Percentiles rank a stretch among this genome's conserved stretches.
Conservation (phyloP, 2,888 invertebrate genomes). For the Dermolepida albohirtum region DNA sequence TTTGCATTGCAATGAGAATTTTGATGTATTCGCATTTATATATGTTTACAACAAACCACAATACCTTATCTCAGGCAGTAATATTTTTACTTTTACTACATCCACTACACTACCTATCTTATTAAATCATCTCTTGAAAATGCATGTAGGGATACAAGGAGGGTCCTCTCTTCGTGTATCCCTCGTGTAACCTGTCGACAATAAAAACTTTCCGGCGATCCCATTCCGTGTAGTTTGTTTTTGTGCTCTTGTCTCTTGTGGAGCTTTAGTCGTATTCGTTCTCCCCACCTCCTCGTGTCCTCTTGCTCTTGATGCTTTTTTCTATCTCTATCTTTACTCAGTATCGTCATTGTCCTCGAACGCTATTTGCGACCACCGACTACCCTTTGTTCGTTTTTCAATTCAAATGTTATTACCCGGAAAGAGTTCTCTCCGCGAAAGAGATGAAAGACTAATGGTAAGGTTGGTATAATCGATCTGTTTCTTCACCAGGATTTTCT, state of each 20-base stretch:
- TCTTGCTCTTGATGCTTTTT: conserved; percentile 12
- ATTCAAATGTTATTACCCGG: conserved; percentile 39
- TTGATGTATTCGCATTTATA: conserved; percentile 3
- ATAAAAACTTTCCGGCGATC: conserved; percentile 35
- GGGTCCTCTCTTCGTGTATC: conserved; percentile 23
- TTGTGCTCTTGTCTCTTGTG: conserved; percentile 34
- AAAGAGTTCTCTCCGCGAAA: conserved; percentile 21
- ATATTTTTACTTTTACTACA: conserved; percentile 24
- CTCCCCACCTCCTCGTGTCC: conserved; percentile 4
- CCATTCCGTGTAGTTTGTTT: conserved; percentile 38
- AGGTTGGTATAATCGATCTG: conserved; percentile 29
- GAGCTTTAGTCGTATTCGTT: conserved; percentile 17
- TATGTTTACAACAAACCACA: conserved; percentile 26
- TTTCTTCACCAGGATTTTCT: conserved; percentile 26
- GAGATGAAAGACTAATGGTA: conserved; percentile 35
- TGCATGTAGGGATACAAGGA: conserved; percentile 17
- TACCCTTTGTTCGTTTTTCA: conserved; percentile 32
- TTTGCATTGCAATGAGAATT: too few species aligned
- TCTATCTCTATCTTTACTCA: conserved; percentile 2
- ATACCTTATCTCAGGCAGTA: conserved; percentile 13
- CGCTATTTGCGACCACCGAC: conserved; percentile 26
- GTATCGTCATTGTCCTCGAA: conserved; percentile 14
- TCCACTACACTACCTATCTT: conserved; percentile 28
- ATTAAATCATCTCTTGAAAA: conserved; percentile 38
- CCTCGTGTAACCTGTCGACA: conserved; percentile 35